Base-by-base conservation (phyloP, 2,888 invertebrate genomes). In the Xestoiulus laeticollis region DNA sequence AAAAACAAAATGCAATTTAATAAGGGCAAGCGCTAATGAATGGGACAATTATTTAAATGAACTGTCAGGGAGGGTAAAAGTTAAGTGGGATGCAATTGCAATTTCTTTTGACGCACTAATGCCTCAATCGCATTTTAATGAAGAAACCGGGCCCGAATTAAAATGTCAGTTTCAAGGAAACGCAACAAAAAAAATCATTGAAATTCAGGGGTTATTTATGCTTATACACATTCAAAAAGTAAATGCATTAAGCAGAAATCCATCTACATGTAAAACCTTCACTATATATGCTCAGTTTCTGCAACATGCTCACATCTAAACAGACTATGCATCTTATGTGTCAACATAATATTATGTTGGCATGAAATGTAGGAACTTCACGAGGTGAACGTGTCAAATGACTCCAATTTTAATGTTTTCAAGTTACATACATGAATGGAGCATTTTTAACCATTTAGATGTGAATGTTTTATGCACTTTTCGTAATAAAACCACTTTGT, bases 131-230 rank as follows among this genome's bases (percentile, higher is more conserved):
- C 68, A 68, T 68, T 68, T 68, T 68, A 68, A 68, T 68, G 68
- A 68, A 6, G 10, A 26, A 68, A 22, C 68, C 26, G 5, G 22
- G 22, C 59, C n/a, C 6, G 26, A 68, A 68, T 68, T 68, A 68
- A 68, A 68, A 68, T 10, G 68, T 68, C 68, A 68, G 68, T 8
- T 68, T 68, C 68, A 68, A 68, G 68, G 68, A 68, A 26, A 68
- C 22, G 22, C 5, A 2, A 26, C n/a, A 68, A 26, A 68, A 68
- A 5, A 5, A 22, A 10, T 22, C 68, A 68, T 68, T 68, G 68
- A 68, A 68, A 68, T 68, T 68, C 68, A 68, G 6, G 26, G 68
- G 68, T 26, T 68, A 59, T 68, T 26, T 68, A 68, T 22, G 26
- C 19, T 3, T 16, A 48, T 59, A 68, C 22, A 68, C 5, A 22